Evolutionary conservation across 2,113 vertebrate species (phyloP), one percentile per base, ranked within the genome.

Genomic region (Haemorhous mexicanus): DNA sequence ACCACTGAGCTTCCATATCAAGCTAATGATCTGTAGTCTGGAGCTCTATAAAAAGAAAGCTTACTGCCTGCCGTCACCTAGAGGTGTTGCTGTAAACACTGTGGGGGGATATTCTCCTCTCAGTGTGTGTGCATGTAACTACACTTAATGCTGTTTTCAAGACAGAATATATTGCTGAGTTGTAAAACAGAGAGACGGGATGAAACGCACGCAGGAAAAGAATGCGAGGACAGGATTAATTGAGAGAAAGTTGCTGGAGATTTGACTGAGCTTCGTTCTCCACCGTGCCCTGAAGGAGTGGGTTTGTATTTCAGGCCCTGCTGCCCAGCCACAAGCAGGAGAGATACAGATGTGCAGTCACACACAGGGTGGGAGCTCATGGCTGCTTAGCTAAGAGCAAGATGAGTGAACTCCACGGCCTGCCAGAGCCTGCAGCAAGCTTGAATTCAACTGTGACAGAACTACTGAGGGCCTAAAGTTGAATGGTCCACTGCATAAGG

Each of bases 21-120:
- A 95, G 92, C 95, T 97, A 97, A 97, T 97, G 96, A 97, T 97
- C 97, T 97, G 97, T 97, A 97, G 95, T 95, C 93, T 97, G 95
- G 96, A 97, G 95, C 95, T 96, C 95, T 97, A 96, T 97, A 95
- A 96, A 97, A 96, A 95, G 96, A 84, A 94, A 95, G 90, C 96
- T 96, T 91, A 90, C 92, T 97, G 96, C 95, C 96, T 97, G 93
- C 96, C 92, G 81, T 97, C 96, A 97, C 94, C 96, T 97, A 97
- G 96, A 97, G 96, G 96, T 95, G 96, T 97, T 97, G 96, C 92
- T 95, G 96, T 97, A 97, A 97, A 96, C 96, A 97, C 92, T 85
- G 96, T 95, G 95, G 96, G 96, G 95, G 91, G 44, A 96, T 94
- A 92, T 82, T 95, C 93, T 93, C 76, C 77, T 97, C 96, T 96